Base-by-base conservation (phyloP, 1,140 invertebrate genomes). In the Anastrepha obliqua region DNA sequence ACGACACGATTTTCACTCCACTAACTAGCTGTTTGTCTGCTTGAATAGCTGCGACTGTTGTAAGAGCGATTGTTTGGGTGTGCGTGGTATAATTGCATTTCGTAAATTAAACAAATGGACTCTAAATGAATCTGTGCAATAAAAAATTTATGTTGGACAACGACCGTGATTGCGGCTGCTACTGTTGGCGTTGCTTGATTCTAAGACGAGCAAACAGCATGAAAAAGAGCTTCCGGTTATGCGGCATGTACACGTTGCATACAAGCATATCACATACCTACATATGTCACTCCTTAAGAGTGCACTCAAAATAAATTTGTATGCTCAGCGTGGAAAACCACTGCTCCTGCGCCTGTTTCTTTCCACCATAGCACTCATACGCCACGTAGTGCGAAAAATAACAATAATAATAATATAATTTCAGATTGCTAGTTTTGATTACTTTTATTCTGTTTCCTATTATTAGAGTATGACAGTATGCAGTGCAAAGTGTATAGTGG, bases 41-140 rank as follows among this genome's bases (percentile, higher is more conserved):
- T 81, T 81, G 74, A 55, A 20, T 15, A 2, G 42, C n/a, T 55
- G 15, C 9, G 42, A n/a, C 6, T 6, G n/a, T 81, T 55, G 7
- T 81, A 20, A 47, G 1, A 20, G 17, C 2, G 2, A 74, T 47
- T 81, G 51, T 55, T 7, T 44, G 9, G 6, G 7, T 55, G n/a
- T 11, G 74, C 17, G 47, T 17, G n/a, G 29, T 20, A 67, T 67
- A 81, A 81, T 81, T 81, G 44, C 74, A 55, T 81, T 81, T 81
- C n/a, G 55, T 81, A 81, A 9, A 81, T 55, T 81, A 81, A 81
- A 81, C 74, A 81, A 81, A 81, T 81, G 74, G 74, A 81, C 51
- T 81, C 74, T 81, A 81, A 81, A 81, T 81, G 74, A 81, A 81
- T 81, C 74, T 81, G 51, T 81, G 42, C 44, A 55, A 81, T 81